phyloP scores from a whole-genome alignment of 30 jellyfish, hydroid and myxozoan genomes.

The Calvadosia cruxmelitensis region DNA sequence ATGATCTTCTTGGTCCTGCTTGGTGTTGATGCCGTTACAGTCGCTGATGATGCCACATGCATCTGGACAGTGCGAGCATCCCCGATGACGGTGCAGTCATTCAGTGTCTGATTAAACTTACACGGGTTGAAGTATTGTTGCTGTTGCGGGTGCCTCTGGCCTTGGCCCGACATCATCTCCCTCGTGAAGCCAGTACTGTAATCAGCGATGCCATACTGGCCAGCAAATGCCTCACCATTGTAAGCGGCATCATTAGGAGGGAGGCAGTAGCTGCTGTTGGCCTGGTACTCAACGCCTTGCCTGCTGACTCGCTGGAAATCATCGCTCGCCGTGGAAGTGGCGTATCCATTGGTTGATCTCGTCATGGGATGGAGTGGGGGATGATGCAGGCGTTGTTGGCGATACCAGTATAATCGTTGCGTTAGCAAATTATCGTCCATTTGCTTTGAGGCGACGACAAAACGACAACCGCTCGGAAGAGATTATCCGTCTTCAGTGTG shows the following conservation, averaged over 20 bases:
- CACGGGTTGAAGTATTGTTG: too few relatives aligned
- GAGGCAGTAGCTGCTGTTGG: neutral
- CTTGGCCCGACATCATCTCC: neutral
- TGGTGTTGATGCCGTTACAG: neutral
- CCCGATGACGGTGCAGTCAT: too few relatives aligned
- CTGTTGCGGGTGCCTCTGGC: too few relatives aligned
- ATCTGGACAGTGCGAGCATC: neutral
- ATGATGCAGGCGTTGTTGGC: conserved; percentile 56
- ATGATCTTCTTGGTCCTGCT: conserved; percentile 10
- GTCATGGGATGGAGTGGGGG: conserved; percentile 13
- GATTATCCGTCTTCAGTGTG: too few relatives aligned
- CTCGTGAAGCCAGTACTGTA: neutral
- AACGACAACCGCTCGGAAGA: too few relatives aligned
- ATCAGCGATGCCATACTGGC: neutral
- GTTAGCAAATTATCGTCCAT: conserved; percentile 54
- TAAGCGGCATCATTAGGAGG: neutral
- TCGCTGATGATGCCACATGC: neutral
- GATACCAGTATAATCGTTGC: conserved; percentile 57
- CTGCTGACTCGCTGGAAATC: neutral
- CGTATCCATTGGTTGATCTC: too few relatives aligned
- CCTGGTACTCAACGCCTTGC: neutral
- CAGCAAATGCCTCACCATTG: neutral
- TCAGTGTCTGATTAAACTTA: too few relatives aligned
- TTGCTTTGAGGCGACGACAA: too few relatives aligned
- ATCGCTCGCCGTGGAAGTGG: too few relatives aligned